Evolutionary conservation across 2,797 vertebrate species (phyloP).

Genomic region (Odontamblyopus rebecca): DNA sequence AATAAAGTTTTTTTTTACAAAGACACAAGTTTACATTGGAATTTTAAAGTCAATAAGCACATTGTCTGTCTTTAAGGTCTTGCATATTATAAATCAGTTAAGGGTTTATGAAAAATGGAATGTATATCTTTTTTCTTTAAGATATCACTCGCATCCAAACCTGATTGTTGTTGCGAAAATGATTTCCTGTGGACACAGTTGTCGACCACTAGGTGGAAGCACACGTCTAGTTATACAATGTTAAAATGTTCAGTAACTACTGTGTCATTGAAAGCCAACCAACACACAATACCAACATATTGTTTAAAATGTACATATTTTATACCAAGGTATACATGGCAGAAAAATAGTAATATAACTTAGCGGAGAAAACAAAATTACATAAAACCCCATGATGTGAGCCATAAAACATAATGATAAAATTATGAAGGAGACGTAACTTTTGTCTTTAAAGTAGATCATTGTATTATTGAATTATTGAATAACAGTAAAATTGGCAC

Average conservation of each 20-base stretch:
- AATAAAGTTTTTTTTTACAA: constrained; percentile 9
- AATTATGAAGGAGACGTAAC: no score
- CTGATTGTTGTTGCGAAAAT: no score
- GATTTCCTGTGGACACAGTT: not conserved
- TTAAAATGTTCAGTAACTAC: not conserved
- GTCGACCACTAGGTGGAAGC: not conserved
- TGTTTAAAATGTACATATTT: not conserved
- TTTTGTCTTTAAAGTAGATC: no score
- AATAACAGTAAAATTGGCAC: no score
- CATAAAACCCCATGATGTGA: not conserved
- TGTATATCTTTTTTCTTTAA: no score
- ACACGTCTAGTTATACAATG: not conserved
- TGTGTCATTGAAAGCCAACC: no score
- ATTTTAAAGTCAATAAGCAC: not conserved
- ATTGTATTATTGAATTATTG: no score
- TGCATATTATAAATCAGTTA: not conserved
- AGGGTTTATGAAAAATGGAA: no score
- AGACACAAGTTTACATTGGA: not conserved
- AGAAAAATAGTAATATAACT: not conserved
- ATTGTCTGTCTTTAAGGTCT: not conserved
- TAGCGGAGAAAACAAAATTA: not conserved
- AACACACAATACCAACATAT: not conserved
- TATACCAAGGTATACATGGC: not conserved
- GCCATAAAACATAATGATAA: no score
- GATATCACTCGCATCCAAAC: not conserved